Evolutionary conservation across 2,888 invertebrate genomes (phyloP), one percentile per base, ranked within the genome.

Genomic region (Neoascia interrupta): DNA sequence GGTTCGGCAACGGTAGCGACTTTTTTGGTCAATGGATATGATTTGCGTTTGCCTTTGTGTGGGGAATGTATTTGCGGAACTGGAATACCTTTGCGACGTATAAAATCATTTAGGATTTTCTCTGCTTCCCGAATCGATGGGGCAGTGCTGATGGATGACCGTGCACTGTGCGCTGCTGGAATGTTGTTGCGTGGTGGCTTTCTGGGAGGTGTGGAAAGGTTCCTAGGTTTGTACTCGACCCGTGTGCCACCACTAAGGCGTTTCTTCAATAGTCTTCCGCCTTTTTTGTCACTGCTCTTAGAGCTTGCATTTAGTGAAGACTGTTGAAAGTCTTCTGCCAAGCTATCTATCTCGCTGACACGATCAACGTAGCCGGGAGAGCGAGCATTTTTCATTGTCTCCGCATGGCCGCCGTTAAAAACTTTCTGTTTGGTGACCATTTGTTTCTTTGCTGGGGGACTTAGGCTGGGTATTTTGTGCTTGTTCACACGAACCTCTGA

Each of bases 141-240:
- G 11, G 87, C 82, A 0, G 87, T 86, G 21, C 85, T 86, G 13
- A 73, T 49, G 0, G 84, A 84, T 1, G 81, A 60, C 47, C 84
- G 83, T 28, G 83, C 83, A 36, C 84, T 85, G 11, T 82, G 81
- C 63, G 75, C 82, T 43, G 81, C 83, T 1, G 83, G 56, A n/a
- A n/a, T n/a, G 54, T 84, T 84, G 53, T 82, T 85, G 3, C 88
- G 84, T n/a, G 88, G 88, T 1, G 88, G 88, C 53, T 88, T 88
- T 4, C 84, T 84, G 0, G 87, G 87, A 0, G 86, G 87, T 8
- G 83, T 83, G 36, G 81, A 79, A 2, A 72, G 47, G 15, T 84
- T 82, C n/a, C 82, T 84, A 0, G 84, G 81, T 36, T 85, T 87
- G 10, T 84, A 85, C n/a, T 81, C 83, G 0, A 83, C 69, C 31